Percentiles rank a stretch among this genome's conserved stretches.
These are phyloP conservation scores for Stylophora pistillata DNA, from an alignment of 64 coral and sea anemone genomes.

Conservation along the genomic window DNA sequence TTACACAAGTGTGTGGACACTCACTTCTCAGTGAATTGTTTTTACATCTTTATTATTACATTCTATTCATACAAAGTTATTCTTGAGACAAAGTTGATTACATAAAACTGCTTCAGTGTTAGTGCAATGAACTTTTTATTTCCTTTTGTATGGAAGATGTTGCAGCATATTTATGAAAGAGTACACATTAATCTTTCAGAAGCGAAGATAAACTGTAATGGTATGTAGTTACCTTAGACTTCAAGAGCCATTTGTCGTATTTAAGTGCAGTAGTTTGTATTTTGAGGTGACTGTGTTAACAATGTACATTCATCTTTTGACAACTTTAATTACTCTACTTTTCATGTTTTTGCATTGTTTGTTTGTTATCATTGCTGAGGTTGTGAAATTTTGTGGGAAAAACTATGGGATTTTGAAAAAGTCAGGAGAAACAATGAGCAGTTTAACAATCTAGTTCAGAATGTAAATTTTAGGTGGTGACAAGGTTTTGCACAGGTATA, in stretches of 20 bases:
- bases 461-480: too few species aligned
- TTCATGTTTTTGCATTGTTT: background rate
- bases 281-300: background rate
- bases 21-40: constrained; percentile 1
- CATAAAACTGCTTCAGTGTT: constrained; percentile 20
- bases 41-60: background rate
- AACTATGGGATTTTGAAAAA: background rate
- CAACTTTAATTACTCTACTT: background rate
- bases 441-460: too few species aligned
- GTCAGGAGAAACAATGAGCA: too few species aligned
- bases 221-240: too few species aligned
- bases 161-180: constrained; percentile 11
- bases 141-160: background rate
- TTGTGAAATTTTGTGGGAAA: background rate
- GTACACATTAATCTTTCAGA: constrained; percentile 10
- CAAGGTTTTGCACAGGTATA: too few species aligned
- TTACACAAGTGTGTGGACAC: background rate
- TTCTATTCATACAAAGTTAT: background rate
- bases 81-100: background rate
- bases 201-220: too few species aligned
- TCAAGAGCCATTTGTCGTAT: background rate
- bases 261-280: background rate
- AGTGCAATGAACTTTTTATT: background rate
- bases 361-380: background rate
- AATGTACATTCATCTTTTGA: background rate